Evolutionary conservation across 2,888 invertebrate species (phyloP).

Genomic region (Elegia similella): DNA sequence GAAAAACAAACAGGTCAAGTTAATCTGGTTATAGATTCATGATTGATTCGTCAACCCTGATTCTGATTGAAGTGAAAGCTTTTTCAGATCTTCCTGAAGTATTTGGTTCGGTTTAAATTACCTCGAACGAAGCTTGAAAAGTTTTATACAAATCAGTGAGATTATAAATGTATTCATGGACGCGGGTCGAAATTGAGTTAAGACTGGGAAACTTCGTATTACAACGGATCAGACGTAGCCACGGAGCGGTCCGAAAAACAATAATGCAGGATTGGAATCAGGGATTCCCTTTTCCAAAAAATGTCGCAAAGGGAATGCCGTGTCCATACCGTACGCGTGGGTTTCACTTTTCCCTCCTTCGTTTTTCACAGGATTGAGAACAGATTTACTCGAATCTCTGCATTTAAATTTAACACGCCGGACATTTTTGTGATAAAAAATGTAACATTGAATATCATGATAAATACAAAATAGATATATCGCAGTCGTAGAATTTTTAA

Average conservation of each 20-base stretch:
- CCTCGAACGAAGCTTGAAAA: conserved; percentile 6
- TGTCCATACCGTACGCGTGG: not conserved
- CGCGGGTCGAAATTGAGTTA: not conserved
- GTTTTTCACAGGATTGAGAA: conserved; percentile 8
- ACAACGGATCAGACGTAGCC: not conserved
- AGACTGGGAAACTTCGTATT: not conserved
- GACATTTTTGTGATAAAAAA: not conserved
- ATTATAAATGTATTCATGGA: conserved; percentile 16
- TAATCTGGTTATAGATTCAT: no score
- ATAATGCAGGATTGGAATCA: conserved; percentile 7
- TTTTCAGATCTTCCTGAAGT: conserved; percentile 15
- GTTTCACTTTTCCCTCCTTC: not conserved
- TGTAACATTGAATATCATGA: not conserved
- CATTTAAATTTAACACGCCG: not conserved
- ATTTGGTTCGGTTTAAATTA: conserved; percentile 13
- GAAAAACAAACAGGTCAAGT: no score
- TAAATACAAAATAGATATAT: conserved; percentile 14
- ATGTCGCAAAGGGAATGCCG: conserved; percentile 6
- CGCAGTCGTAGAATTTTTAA: conserved; percentile 28
- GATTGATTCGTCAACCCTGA: not conserved
- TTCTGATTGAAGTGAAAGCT: conserved; percentile 11
- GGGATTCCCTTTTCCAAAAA: conserved; percentile 9
- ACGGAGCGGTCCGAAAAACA: not conserved
- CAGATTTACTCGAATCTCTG: conserved; percentile 12
- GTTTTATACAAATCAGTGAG: conserved; percentile 10